Percentiles rank a stretch among this genome's conserved stretches.
phyloP scores from a whole-genome alignment of 2,797 vertebrate species.

The Sebastes minor region DNA sequence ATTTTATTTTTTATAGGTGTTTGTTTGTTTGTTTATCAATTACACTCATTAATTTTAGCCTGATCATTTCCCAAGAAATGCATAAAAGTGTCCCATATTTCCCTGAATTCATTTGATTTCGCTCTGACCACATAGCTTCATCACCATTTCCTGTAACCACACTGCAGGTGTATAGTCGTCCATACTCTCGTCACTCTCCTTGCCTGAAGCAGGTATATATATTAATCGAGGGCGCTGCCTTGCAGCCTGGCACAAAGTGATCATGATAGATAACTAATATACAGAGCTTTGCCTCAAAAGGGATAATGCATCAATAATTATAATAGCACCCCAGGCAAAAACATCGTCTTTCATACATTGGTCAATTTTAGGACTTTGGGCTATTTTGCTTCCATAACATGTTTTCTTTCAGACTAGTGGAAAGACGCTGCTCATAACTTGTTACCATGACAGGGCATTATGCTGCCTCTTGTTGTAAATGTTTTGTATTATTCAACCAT shows the following conservation, averaged over 20 bases:
- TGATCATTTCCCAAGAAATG: background rate
- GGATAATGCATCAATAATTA: background rate
- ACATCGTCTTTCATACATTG: accelerated
- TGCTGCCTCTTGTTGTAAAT: background rate
- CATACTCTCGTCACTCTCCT: background rate
- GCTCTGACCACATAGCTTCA: no score
- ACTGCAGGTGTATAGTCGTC: background rate
- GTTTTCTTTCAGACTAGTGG: no score
- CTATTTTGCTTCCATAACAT: no score
- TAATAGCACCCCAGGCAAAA: no score
- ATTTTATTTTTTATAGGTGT: no score
- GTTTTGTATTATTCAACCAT: background rate
- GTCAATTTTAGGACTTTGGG: no score
- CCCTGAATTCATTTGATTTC: no score
- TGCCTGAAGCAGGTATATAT: background rate
- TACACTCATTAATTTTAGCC: background rate
- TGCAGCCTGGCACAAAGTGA: background rate
- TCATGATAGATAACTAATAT: background rate
- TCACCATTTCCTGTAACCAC: background rate
- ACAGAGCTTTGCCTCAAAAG: background rate
- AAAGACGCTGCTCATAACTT: background rate
- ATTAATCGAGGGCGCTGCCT: background rate
- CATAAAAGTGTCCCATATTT: no score
- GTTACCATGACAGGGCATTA: background rate
- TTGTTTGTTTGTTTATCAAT: background rate